phyloP scores from a whole-genome alignment of 2,888 invertebrate species.

The Cordilura impudica region DNA sequence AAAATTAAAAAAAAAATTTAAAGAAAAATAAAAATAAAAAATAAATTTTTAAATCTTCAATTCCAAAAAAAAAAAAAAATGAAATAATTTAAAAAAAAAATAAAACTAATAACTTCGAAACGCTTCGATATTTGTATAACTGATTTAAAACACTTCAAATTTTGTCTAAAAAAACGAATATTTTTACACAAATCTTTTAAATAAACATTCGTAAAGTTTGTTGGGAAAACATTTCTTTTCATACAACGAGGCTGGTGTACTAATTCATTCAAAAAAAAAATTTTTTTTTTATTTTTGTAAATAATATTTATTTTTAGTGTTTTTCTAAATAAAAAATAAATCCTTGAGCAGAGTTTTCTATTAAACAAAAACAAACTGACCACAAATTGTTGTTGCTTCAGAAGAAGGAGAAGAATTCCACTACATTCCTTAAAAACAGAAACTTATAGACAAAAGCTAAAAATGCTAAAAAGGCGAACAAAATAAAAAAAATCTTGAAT shows the following conservation, averaged over 20 bases:
- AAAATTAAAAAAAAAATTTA: neutral
- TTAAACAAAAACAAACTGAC: neutral
- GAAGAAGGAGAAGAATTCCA: slow-evolving; percentile 34
- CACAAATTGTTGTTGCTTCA: slow-evolving; percentile 19
- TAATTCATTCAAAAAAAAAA: neutral
- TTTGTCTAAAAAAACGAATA: too few species aligned
- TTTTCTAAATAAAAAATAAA: neutral
- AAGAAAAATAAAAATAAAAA: neutral
- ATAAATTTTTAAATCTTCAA: too few species aligned
- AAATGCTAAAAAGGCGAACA: slow-evolving; percentile 12
- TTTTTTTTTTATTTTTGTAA: too few species aligned
- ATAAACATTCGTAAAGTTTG: too few species aligned
- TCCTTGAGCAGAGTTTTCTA: neutral
- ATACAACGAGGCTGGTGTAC: neutral
- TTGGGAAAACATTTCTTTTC: neutral
- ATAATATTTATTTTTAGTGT: neutral
- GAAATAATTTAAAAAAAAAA: neutral
- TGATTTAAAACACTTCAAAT: too few species aligned
- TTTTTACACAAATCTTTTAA: too few species aligned
- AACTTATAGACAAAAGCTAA: slow-evolving; percentile 35
- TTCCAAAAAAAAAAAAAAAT: neutral
- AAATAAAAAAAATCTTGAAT: slow-evolving; percentile 20
- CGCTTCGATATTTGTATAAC: too few species aligned
- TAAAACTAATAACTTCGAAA: neutral
- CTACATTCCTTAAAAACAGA: slow-evolving; percentile 34